phyloP scores from a whole-genome alignment of 2,113 vertebrate species.

The Pelmatolapia mariae region DNA sequence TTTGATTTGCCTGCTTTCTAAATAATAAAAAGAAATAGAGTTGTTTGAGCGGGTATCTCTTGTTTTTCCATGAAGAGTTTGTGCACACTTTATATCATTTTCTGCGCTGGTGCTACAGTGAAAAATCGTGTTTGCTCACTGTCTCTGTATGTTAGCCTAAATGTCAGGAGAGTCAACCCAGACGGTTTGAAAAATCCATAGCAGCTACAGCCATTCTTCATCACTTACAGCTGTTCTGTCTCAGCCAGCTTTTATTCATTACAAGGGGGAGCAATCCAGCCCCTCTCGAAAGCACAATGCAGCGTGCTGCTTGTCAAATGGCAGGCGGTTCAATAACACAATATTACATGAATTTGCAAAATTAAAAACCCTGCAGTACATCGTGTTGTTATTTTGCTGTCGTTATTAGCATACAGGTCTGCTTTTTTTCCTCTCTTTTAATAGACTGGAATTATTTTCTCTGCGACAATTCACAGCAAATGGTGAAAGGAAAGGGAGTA shows the following conservation, averaged over 20 bases:
- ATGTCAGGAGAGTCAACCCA: constrained; percentile 41
- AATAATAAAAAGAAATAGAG: neutral
- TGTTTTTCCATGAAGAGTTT: neutral
- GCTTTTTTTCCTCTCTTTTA: neutral
- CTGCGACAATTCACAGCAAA: neutral
- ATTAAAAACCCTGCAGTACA: neutral
- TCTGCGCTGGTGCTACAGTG: neutral
- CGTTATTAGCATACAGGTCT: neutral
- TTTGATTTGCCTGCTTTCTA: neutral
- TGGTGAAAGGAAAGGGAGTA: neutral
- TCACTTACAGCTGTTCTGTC: constrained; percentile 6
- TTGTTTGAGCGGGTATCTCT: neutral
- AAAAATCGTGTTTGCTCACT: constrained; percentile 29
- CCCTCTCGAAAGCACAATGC: neutral
- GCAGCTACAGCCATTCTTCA: constrained; percentile 1
- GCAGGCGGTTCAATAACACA: neutral
- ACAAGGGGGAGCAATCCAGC: neutral
- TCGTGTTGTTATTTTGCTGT: neutral
- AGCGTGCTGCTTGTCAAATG: neutral
- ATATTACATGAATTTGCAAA: neutral
- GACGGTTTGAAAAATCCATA: constrained; percentile 25
- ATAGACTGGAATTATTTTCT: neutral
- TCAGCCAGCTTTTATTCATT: neutral
- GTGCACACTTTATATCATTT: neutral
- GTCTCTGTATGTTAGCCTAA: constrained; percentile 29